These are phyloP conservation scores for Buceros bicornis DNA, from an alignment of 2,797 vertebrate species.

Conservation along the genomic window DNA sequence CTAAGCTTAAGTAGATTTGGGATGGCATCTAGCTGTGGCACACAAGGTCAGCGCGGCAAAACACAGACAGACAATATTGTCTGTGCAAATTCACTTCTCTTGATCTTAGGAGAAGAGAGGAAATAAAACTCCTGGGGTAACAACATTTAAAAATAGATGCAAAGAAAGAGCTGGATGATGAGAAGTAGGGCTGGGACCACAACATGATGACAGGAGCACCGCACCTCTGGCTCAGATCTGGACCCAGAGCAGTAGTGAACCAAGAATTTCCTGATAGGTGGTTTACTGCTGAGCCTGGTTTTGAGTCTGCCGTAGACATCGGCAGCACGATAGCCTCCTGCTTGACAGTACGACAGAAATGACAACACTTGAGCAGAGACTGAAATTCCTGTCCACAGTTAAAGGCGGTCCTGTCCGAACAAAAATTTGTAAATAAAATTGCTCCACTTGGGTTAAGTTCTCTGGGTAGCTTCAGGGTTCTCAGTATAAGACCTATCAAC, in stretches of 20 bases:
- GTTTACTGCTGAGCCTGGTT: not conserved
- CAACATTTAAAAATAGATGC: not conserved
- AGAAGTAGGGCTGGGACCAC: not conserved
- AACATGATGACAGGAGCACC: not conserved
- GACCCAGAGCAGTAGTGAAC: not conserved
- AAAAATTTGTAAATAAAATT: not conserved
- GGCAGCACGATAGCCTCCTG: not conserved
- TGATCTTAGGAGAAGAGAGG: not conserved
- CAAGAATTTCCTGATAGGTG: not conserved
- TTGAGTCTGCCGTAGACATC: not conserved
- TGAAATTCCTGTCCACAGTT: not conserved
- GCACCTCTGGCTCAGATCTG: not conserved
- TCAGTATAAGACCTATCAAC: not conserved
- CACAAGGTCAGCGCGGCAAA: not conserved
- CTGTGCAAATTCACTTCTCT: not conserved
- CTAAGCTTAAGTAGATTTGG: not conserved
- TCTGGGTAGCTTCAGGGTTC: not conserved
- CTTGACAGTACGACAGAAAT: not conserved
- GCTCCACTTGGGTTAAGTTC: not conserved
- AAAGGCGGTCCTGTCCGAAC: not conserved
- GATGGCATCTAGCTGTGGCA: not conserved
- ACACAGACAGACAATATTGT: fast-evolving
- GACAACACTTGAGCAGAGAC: not conserved
- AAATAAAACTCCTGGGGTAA: not conserved
- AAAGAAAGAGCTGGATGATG: not conserved